Evolutionary conservation across 2,113 vertebrate genomes (phyloP), one percentile per base, ranked within the genome.

Genomic region (Lethenteron camtschaticum): DNA sequence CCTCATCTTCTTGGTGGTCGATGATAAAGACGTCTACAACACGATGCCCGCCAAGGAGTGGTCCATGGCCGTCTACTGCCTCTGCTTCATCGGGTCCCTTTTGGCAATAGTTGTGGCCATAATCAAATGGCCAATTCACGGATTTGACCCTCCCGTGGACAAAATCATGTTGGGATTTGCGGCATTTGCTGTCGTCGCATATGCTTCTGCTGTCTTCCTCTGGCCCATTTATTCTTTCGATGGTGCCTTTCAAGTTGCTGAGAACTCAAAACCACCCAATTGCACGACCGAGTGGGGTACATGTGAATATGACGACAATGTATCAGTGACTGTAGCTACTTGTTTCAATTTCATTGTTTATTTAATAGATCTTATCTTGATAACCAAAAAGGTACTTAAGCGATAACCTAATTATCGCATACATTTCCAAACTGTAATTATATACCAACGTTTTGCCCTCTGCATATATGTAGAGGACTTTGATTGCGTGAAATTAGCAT

Each of bases 181-280:
- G 63, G n/a, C 24, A 24, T 24, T 66, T 24, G 10, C 63, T 24
- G n/a, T 66, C 10, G n/a, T 66, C 63, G 63, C 63, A 9, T 66
- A 66, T 24, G 10, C 24, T 24, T n/a, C 63, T 24, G 63, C 24
- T 24, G 63, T 24, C 63, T 16, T 66, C 63, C n/a, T 66, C 8
- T 66, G 63, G 63, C 63, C 63, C 8, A 24, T 66, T n/a, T 66
- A 66, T 10, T 66, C 63, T 24, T 66, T 66, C 63, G 63, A 66
- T 10, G 10, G 24, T 9, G 24, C 63, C 63, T 66, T 16, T 41
- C 41, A 41, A 41, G 6, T 41, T 10, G 63, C n/a, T n/a, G 9
- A 66, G 63, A n/a, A n/a, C 24, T 66, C 63, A 24, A 66, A 10
- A 66, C n/a, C 10, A 9, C 10, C 2, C 63, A 66, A 66, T n/a